These are phyloP conservation scores for Nothocercus nigrocapillus DNA, from an alignment of 2,113 vertebrate species.

Conservation along the genomic window DNA sequence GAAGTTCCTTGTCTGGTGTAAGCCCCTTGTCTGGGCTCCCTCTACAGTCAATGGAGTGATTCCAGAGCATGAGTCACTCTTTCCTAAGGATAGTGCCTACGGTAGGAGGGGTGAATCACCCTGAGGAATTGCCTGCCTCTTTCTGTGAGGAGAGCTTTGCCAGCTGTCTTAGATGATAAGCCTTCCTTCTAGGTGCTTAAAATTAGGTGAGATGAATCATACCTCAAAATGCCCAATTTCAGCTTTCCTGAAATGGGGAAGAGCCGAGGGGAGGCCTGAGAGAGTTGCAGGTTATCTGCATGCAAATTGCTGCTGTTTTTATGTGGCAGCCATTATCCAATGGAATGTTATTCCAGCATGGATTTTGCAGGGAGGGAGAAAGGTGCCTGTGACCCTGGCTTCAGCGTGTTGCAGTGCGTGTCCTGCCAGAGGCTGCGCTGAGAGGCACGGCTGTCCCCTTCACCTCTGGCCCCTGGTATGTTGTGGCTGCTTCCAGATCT, in stretches of 20 bases:
- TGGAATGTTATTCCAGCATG: background rate
- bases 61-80: background rate
- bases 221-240: background rate
- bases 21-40: background rate
- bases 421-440: rapidly evolving
- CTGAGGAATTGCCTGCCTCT: conserved; percentile 1
- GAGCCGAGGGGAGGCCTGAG: background rate
- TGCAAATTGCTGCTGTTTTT: background rate
- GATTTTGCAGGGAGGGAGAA: background rate
- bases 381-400: rapidly evolving
- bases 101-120: conserved; percentile 26
- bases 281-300: background rate
- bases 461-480: rapidly evolving
- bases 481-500: background rate
- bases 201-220: background rate
- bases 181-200: conserved; percentile 1
- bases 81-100: conserved; percentile 3
- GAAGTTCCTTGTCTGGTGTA: background rate
- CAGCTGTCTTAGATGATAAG: background rate
- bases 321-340: background rate
- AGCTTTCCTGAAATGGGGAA: background rate
- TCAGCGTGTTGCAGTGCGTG: rapidly evolving
- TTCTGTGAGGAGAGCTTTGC: background rate
- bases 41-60: background rate
- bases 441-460: background rate